A percentile compares a stretch with the other conserved stretches of the same genome.
These are phyloP conservation scores for Antheraea yamamai DNA, from an alignment of 2,888 invertebrate genomes.

Conservation along the genomic window DNA sequence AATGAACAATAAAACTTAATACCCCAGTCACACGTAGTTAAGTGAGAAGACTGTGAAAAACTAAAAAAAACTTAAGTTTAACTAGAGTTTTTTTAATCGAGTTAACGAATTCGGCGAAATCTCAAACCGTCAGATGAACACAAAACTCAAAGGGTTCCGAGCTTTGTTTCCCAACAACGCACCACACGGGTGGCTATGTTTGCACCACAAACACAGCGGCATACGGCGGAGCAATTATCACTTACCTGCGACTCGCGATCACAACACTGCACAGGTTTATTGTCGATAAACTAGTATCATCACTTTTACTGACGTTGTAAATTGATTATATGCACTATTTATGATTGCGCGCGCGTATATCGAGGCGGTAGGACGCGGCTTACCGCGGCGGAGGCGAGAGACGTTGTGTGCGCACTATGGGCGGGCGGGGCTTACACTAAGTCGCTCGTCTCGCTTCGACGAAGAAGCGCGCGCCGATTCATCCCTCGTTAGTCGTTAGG, in stretches of 20 bases:
- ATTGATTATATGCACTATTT: slow-evolving; percentile 75
- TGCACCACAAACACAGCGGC: slow-evolving; percentile 69
- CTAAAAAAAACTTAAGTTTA: background rate
- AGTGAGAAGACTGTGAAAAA: background rate
- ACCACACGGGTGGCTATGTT: slow-evolving; percentile 53
- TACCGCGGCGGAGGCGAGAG: slow-evolving; percentile 63
- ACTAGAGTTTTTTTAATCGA: background rate
- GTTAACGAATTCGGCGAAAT: slow-evolving; percentile 12
- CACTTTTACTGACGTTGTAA: slow-evolving; percentile 79
- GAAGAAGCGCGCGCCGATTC: slow-evolving; percentile 60
- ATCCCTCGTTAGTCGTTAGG: slow-evolving; percentile 48
- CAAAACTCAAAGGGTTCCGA: slow-evolving; percentile 19
- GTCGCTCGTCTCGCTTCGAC: slow-evolving; percentile 38
- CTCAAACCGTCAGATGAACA: slow-evolving; percentile 7
- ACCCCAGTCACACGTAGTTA: background rate
- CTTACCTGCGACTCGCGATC: slow-evolving; percentile 80
- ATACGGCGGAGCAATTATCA: slow-evolving; percentile 76
- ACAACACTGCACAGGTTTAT: slow-evolving; percentile 79
- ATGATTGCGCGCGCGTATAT: slow-evolving; percentile 46
- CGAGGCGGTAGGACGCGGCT: slow-evolving; percentile 56
- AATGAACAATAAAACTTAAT: background rate
- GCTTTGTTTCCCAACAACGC: slow-evolving; percentile 15
- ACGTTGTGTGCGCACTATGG: slow-evolving; percentile 58
- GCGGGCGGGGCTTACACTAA: slow-evolving; percentile 64
- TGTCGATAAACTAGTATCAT: slow-evolving; percentile 79